Evolutionary conservation across 2,888 invertebrate species (phyloP).

Genomic region (Sminthurinus aureus): DNA sequence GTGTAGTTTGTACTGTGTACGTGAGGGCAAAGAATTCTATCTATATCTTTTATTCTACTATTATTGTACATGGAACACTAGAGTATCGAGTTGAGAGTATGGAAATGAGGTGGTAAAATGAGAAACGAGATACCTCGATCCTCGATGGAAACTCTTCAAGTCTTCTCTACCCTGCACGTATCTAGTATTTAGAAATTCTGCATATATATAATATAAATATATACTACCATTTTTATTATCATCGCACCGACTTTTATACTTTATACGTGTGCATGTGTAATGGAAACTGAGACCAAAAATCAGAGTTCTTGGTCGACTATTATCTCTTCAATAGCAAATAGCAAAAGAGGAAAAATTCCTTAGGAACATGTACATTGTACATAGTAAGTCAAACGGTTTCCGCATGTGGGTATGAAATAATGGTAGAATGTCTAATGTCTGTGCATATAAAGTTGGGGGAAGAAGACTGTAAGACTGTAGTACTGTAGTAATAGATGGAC

Average conservation of each 20-base stretch:
- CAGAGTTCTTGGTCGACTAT: not conserved
- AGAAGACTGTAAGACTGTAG: not conserved
- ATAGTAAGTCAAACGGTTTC: not conserved
- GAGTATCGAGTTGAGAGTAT: not conserved
- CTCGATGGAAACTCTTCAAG: not conserved
- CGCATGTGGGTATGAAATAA: not conserved
- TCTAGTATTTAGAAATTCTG: too few species aligned
- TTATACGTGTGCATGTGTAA: not conserved
- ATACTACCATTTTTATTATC: too few species aligned
- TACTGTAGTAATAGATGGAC: not conserved
- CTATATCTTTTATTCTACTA: too few species aligned
- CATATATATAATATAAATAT: too few species aligned
- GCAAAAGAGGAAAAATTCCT: not conserved
- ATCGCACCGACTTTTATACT: too few species aligned
- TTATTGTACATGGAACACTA: too few species aligned
- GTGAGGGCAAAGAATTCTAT: too few species aligned
- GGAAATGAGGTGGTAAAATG: constrained; percentile 13
- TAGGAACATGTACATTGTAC: not conserved
- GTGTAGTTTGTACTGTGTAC: too few species aligned
- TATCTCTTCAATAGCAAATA: not conserved
- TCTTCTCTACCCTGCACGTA: not conserved
- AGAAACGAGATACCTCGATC: not conserved
- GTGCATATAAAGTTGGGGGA: not conserved
- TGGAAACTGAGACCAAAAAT: not conserved
- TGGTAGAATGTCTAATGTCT: not conserved